Conservation (phyloP, 2,113 vertebrate species). For the Coptodon rendalli region DNA sequence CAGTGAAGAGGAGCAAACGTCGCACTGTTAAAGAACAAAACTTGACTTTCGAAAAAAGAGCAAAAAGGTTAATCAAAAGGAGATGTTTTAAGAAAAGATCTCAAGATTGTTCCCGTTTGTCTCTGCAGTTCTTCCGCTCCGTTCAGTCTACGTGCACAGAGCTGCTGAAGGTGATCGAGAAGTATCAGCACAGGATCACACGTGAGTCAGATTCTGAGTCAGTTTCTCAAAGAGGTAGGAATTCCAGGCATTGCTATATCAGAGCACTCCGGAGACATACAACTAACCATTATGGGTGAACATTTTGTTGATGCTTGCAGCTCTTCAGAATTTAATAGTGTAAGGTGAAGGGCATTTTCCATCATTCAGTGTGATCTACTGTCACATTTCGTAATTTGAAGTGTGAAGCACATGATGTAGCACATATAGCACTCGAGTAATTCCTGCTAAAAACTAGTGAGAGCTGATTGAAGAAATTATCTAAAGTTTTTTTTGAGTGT, state of each 20-base stretch:
- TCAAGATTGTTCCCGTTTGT: neutral
- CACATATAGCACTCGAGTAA: neutral
- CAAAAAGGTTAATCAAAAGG: neutral
- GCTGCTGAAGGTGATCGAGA: conserved; percentile 82
- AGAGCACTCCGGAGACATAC: neutral
- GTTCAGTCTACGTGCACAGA: conserved; percentile 78
- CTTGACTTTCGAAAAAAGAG: neutral
- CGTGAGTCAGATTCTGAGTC: conserved; percentile 58
- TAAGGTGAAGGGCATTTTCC: neutral
- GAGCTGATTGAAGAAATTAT: neutral
- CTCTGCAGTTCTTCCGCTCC: conserved; percentile 77
- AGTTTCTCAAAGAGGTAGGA: neutral
- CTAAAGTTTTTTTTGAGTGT: neutral
- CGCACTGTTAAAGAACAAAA: neutral
- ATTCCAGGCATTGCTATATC: neutral
- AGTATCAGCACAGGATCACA: conserved; percentile 78
- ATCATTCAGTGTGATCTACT: neutral
- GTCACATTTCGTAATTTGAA: neutral
- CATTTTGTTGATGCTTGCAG: neutral
- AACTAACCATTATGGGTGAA: neutral
- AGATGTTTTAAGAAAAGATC: neutral
- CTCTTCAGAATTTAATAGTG: neutral
- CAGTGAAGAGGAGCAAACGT: neutral
- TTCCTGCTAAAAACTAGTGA: neutral
- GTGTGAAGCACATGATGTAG: neutral